These are phyloP conservation scores for Ondatra zibethicus DNA, from an alignment of 2,113 vertebrate genomes.

Conservation along the genomic window DNA sequence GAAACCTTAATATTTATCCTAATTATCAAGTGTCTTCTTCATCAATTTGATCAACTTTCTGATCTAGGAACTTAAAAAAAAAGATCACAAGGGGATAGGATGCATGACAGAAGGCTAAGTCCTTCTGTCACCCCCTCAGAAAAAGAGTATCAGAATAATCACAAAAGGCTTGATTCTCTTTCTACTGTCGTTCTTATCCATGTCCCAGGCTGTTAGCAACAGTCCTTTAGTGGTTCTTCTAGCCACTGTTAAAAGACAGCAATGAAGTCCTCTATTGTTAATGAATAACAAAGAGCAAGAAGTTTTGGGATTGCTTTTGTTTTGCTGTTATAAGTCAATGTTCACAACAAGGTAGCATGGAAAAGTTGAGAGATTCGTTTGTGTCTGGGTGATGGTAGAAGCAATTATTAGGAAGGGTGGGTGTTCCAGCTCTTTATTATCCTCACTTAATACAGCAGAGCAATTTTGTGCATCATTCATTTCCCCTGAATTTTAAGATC, in stretches of 20 bases:
- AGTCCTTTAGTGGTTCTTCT: not conserved
- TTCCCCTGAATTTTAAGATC: conserved; percentile 61
- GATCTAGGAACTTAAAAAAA: not conserved
- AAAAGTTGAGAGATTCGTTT: not conserved
- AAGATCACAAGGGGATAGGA: not conserved
- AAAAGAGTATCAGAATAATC: not conserved
- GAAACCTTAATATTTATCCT: conserved; percentile 31
- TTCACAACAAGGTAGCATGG: not conserved
- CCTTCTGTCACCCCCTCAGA: too few species aligned
- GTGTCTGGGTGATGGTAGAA: not conserved
- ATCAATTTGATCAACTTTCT: not conserved
- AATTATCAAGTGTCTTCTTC: conserved; percentile 13
- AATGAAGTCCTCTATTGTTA: not conserved
- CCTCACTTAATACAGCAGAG: not conserved
- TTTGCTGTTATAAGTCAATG: conserved; percentile 20
- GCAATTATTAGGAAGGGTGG: not conserved
- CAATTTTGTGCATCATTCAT: conserved; percentile 37
- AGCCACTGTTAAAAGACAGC: not conserved
- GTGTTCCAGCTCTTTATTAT: conserved; percentile 43
- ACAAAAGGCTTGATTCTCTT: not conserved
- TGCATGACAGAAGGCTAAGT: too few species aligned
- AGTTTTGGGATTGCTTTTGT: conserved; percentile 35
- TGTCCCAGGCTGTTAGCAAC: not conserved
- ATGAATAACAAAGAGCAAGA: not conserved
- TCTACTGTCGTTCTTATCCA: not conserved